Evolutionary conservation across 2,797 vertebrate species (phyloP), one percentile per base, ranked within the genome.

Genomic region (Brachyalestes nurse): DNA sequence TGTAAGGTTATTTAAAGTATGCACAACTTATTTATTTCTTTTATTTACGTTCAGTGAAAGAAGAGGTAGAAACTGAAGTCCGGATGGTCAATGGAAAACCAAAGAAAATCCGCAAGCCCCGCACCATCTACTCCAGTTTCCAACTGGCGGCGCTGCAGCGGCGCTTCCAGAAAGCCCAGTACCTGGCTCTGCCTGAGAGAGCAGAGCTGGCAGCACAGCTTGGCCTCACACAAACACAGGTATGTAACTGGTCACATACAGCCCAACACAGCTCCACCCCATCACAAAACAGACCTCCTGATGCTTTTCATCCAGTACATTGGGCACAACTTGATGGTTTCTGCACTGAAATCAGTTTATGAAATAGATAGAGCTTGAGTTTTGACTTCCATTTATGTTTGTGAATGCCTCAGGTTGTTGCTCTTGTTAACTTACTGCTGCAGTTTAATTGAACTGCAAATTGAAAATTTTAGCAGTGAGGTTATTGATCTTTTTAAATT

Each of bases 51-150:
- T 6, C 92, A 86, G 96, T 99, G 82, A 99, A 99, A 93, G 98
- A 99, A 85, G 98, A 99, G 86, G 97, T 96, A 38, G 98, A 99
- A 90, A 95, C 97, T 0, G 97, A 98, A 89, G 97, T 99, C 78
- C 95, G 98, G 82, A 99, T 99, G 97, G 98, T 99, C 87, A 99
- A 99, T 0, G 98, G 98, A 81, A 99, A 99, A 83, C 97, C 97
- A 28, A 99, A 99, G 90, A 99, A 99, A 88, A 97, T 99, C 90
- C 96, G 98, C 88, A 99, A 99, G 83, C 98, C 98, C 16, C 93
- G 98, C 64, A 99, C 98, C 17, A 99, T 99, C 89, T 99, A 99
- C 90, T 99, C 97, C 89, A 99, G 98, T 77, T 99, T 97, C 91
- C 98, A 99, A 89, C 95, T 99, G 88, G 97, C 97, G 0, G 98